Evolutionary conservation across 2,888 invertebrate species (phyloP), one percentile per base, ranked within the genome.

Genomic region (Dicyrtomina minuta): DNA sequence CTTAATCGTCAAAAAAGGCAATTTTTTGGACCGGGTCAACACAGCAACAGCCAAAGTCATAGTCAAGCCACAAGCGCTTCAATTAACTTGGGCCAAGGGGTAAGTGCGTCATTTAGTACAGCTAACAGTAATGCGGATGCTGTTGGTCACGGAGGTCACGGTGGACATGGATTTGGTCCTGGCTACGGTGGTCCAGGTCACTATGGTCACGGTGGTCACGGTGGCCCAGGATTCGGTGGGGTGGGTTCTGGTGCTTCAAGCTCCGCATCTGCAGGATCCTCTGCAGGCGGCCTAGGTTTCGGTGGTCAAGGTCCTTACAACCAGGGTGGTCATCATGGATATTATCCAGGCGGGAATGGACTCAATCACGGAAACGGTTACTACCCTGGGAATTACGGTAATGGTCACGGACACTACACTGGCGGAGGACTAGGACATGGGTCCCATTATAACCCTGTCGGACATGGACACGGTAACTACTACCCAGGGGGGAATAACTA

Each of bases 21-120:
- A 56, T 68, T 62, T 27, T 68, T 68, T 43, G 66, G 59, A 20
- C 68, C 68, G 12, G 49, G 46, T 13, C 39, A 60, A n/a, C 26
- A 8, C 5, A 15, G 24, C 17, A 26, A 58, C 10, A 56, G 44
- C 46, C 67, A 66, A n/a, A 61, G 61, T 43, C 59, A 69, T 15
- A 59, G 68, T 46, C 66, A 72, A 66, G 65, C 69, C 2, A 26
- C 62, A 3, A 72, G 65, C 41, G 69, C 69, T 17, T 43, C 49
- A 12, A 20, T 72, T 0, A 66, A 72, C 17, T 58, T 72, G 41
- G 72, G 69, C 5, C 72, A 66, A 26, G 62, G 62, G n/a, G 5
- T 72, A 2, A 69, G 72, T 41, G 72, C 72, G 24, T 66, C 69
- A n/a, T 49, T 72, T 55, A 72, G 66, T 43, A 3, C 66, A 20